Evolutionary conservation across 1,140 invertebrate species (phyloP).

Genomic region (Drosophila willistoni): DNA sequence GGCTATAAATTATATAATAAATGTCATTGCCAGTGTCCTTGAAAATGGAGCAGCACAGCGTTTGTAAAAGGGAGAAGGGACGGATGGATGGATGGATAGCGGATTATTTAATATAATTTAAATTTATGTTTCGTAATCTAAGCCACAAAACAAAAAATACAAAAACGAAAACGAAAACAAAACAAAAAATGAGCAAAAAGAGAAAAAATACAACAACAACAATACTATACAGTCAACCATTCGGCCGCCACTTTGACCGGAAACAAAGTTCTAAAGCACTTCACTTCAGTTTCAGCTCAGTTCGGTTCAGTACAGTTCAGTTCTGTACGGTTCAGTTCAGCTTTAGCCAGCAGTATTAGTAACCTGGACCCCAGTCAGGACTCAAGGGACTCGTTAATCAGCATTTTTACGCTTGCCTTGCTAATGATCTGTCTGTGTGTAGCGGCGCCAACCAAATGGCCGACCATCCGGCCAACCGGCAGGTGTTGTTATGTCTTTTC

Average conservation of each 20-base stretch:
- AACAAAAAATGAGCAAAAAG: constrained; percentile 6
- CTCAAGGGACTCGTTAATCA: constrained; percentile 77
- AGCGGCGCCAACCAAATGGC: too few relatives aligned
- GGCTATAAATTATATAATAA: constrained; percentile 75
- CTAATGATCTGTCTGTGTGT: constrained; percentile 73
- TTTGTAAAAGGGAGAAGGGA: too few relatives aligned
- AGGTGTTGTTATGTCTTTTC: constrained; percentile 42
- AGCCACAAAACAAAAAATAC: constrained; percentile 20
- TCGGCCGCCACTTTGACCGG: constrained; percentile 38
- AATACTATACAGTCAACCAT: constrained; percentile 23
- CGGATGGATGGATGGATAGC: background rate
- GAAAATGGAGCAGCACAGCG: constrained; percentile 27
- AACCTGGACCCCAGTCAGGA: constrained; percentile 34
- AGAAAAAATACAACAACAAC: constrained; percentile 17
- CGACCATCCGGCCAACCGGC: background rate
- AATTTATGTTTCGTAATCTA: constrained; percentile 74
- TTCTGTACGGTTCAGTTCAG: constrained; percentile 11
- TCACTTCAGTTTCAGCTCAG: background rate
- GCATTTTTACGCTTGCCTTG: constrained; percentile 77
- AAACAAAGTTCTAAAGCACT: constrained; percentile 14
- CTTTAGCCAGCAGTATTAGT: constrained; percentile 5
- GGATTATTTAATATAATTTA: constrained; percentile 77
- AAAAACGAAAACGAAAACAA: background rate
- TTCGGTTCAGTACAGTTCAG: background rate
- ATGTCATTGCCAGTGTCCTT: constrained; percentile 68